A percentile compares a stretch with the other conserved stretches of the same genome.
These are phyloP conservation scores for Taxidea taxus DNA, from an alignment of 2,113 vertebrate genomes.

Conservation along the genomic window DNA sequence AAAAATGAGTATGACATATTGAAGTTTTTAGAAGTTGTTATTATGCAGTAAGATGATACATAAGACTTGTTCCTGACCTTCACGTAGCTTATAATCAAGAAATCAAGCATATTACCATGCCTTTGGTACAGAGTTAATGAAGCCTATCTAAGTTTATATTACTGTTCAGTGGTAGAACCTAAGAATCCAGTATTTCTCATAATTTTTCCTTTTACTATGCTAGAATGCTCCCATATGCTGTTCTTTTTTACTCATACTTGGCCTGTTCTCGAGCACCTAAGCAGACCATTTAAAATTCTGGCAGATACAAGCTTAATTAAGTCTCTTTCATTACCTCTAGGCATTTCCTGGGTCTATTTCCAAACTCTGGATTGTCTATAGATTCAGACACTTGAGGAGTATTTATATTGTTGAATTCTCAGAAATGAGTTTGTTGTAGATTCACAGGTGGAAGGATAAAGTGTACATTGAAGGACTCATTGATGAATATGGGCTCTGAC, in stretches of 20 bases:
- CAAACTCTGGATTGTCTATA: not conserved
- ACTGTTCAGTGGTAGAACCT: not conserved
- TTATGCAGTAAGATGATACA: not conserved
- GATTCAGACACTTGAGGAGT: not conserved
- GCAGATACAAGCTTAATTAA: constrained; percentile 21
- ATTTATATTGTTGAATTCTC: not conserved
- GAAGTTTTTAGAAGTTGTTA: not conserved
- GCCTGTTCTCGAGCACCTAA: not conserved
- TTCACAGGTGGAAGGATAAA: not conserved
- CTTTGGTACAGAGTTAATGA: not conserved
- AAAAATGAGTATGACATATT: not conserved
- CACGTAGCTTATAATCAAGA: not conserved
- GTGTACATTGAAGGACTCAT: not conserved
- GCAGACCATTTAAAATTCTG: constrained; percentile 13
- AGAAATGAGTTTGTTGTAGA: not conserved
- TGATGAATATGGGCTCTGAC: not conserved
- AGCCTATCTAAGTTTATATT: not conserved
- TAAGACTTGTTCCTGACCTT: not conserved
- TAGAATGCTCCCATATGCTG: constrained; percentile 8
- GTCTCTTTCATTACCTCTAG: constrained; percentile 1
- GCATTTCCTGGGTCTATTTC: constrained; percentile 14
- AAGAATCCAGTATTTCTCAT: not conserved
- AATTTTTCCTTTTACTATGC: not conserved
- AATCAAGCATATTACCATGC: not conserved
- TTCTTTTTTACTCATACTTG: not conserved